Evolutionary conservation across 2,113 vertebrate species (phyloP).

Genomic region (Lepus europaeus): DNA sequence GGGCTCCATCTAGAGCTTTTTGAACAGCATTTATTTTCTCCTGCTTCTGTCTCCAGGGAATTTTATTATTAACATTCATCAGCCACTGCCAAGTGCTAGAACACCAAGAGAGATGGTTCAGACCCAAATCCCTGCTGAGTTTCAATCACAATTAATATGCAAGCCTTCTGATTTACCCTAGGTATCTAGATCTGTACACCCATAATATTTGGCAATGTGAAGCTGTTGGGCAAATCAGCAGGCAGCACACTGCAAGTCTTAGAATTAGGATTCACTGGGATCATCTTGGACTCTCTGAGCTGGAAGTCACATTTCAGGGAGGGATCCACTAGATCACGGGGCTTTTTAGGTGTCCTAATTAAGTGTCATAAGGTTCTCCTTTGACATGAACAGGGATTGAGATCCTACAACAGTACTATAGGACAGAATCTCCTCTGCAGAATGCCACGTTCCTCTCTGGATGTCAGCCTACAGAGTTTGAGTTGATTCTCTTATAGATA

Average conservation of each 20-base stretch:
- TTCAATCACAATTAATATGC: neutral
- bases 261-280: neutral
- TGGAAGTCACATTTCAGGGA: accelerated
- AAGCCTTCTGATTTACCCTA: neutral
- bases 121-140: neutral
- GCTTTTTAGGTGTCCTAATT: neutral
- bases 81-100: neutral
- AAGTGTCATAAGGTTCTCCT: no score
- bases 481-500: neutral
- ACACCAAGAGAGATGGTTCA: neutral
- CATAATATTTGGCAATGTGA: neutral
- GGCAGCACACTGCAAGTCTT: neutral
- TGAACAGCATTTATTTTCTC: neutral
- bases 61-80: neutral
- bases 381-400: neutral
- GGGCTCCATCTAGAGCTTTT: accelerated
- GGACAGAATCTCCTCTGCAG: neutral
- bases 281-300: neutral
- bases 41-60: neutral
- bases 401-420: accelerated
- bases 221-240: neutral
- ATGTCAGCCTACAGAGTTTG: neutral
- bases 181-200: neutral
- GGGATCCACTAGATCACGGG: accelerated
- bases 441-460: neutral